These are phyloP conservation scores for Aculops lycopersici DNA, from an alignment of 1,140 invertebrate species.

Conservation along the genomic window DNA sequence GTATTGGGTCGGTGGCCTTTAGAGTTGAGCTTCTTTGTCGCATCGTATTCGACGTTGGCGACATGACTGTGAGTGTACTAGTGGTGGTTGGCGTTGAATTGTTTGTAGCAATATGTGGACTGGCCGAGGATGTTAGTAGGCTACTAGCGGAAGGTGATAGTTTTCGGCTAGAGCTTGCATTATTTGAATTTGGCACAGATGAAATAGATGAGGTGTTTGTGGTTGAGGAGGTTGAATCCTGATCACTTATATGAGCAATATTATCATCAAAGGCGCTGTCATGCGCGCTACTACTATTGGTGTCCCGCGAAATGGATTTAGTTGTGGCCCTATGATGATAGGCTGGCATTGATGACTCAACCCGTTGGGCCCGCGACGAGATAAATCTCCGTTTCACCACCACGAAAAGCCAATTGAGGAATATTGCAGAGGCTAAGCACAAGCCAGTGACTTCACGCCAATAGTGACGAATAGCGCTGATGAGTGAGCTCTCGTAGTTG, in stretches of 20 bases:
- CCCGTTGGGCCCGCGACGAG: not conserved
- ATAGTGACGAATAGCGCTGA: conserved; percentile 5
- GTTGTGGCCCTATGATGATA: not conserved
- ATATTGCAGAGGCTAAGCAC: conserved; percentile 18
- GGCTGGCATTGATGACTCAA: not conserved
- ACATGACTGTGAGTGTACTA: no score
- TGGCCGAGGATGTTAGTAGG: no score
- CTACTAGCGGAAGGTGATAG: no score
- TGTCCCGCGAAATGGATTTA: not conserved
- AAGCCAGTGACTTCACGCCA: conserved; percentile 36
- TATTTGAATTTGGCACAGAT: no score
- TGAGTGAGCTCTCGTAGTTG: not conserved
- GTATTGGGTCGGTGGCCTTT: not conserved
- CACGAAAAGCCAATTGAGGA: conserved; percentile 6
- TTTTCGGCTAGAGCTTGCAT: no score
- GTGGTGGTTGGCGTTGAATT: no score
- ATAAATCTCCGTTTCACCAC: conserved; percentile 1
- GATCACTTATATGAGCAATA: not conserved
- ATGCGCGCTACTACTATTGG: not conserved
- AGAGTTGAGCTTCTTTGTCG: not conserved
- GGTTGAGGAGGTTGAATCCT: not conserved
- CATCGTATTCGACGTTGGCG: not conserved
- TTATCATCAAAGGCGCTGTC: not conserved
- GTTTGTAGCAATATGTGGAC: no score
- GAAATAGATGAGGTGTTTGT: not conserved